These are phyloP conservation scores for Kryphioiulus occultus DNA, from an alignment of 2,888 invertebrate species.

Conservation along the genomic window DNA sequence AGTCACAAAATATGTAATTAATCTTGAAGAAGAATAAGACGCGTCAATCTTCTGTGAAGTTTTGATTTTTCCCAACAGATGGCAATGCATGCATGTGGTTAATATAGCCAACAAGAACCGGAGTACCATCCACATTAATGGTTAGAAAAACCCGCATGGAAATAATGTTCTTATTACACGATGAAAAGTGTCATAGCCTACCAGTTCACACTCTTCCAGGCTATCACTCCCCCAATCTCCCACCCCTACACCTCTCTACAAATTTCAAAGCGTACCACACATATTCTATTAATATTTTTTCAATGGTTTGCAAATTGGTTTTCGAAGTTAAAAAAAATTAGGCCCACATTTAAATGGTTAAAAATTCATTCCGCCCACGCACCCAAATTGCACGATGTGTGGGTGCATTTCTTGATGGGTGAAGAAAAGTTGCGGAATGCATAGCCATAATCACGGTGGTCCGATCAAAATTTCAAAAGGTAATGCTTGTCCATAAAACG, in stretches of 20 bases:
- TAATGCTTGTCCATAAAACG: not conserved
- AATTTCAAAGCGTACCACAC: not conserved
- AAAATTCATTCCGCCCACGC: constrained; percentile 1
- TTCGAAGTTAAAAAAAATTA: not conserved
- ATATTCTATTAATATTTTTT: constrained; percentile 23
- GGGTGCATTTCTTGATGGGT: constrained; percentile 4
- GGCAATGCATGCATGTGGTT: too few species aligned
- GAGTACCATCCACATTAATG: too few species aligned
- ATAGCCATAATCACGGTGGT: constrained; percentile 4
- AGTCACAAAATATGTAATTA: too few species aligned
- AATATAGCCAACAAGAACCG: too few species aligned
- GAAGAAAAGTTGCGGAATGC: constrained; percentile 1
- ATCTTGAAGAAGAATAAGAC: too few species aligned
- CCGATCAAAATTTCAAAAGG: constrained; percentile 13
- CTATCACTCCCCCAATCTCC: not conserved
- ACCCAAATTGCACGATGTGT: constrained; percentile 4
- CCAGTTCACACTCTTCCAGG: not conserved
- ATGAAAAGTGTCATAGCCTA: not conserved
- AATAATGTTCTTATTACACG: not conserved
- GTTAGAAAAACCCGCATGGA: not conserved
- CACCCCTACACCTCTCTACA: not conserved
- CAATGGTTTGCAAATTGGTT: not conserved
- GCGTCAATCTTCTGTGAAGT: too few species aligned
- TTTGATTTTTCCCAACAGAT: too few species aligned
- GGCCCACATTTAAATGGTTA: not conserved